These are phyloP conservation scores for Brachyopa scutellaris DNA, from an alignment of 2,888 invertebrate species.

Conservation along the genomic window DNA sequence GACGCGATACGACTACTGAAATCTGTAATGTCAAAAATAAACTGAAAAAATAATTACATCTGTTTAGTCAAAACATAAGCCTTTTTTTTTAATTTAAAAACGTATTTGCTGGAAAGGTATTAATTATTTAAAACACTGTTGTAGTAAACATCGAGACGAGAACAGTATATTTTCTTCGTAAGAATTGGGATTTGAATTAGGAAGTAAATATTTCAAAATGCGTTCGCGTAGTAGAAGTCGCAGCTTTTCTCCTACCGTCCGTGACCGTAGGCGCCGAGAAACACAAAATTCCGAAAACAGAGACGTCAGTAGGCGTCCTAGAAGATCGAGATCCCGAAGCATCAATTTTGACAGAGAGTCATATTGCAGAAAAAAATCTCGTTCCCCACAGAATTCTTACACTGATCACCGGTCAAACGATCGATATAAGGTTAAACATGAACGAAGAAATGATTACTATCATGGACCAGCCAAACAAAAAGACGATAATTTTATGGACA, in stretches of 20 bases:
- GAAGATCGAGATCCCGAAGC: slow-evolving; percentile 35
- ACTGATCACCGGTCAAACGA: slow-evolving; percentile 77
- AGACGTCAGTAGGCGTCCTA: slow-evolving; percentile 1
- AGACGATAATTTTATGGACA: slow-evolving; percentile 87
- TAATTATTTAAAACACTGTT: too few relatives aligned
- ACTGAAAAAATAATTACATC: too few relatives aligned
- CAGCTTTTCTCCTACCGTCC: slow-evolving; percentile 5
- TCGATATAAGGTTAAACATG: slow-evolving; percentile 74
- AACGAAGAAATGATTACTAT: slow-evolving; percentile 51
- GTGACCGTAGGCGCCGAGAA: slow-evolving; percentile 6
- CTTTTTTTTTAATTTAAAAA: too few relatives aligned
- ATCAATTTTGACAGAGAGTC: slow-evolving; percentile 21
- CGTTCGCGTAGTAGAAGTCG: slow-evolving; percentile 42
- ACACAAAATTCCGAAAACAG: not conserved
- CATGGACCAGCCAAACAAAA: slow-evolving; percentile 54
- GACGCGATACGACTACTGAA: too few relatives aligned
- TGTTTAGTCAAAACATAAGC: too few relatives aligned
- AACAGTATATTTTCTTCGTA: too few relatives aligned
- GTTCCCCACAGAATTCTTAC: slow-evolving; percentile 19
- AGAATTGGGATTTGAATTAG: too few relatives aligned
- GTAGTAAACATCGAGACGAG: too few relatives aligned
- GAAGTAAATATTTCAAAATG: too few relatives aligned
- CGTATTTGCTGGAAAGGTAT: too few relatives aligned
- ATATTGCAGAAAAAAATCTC: slow-evolving; percentile 2
- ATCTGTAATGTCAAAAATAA: too few relatives aligned